Conservation (phyloP, 2,113 vertebrate genomes). For the Hyaena hyaena region DNA sequence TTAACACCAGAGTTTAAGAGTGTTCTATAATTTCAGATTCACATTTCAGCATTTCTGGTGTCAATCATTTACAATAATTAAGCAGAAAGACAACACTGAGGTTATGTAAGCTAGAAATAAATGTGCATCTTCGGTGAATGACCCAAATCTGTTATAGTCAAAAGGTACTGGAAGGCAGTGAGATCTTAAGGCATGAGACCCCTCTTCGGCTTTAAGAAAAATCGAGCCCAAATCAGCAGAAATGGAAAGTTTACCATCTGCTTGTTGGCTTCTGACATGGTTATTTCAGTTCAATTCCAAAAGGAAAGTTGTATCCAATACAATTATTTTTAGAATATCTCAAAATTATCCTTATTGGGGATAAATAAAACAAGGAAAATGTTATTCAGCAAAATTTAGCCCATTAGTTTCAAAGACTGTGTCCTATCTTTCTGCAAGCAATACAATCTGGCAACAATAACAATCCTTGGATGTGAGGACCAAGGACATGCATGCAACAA, state of each 20-base stretch:
- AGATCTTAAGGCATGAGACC: conserved; percentile 36
- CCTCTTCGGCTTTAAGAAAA: conserved; percentile 62
- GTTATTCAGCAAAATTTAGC: conserved; percentile 75
- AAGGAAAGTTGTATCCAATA: conserved; percentile 76
- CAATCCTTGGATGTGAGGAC: conserved; percentile 29
- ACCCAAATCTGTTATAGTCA: conserved; percentile 40
- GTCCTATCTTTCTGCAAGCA: conserved; percentile 62
- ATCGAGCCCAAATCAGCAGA: conserved; percentile 67
- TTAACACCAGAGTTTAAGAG: conserved; percentile 40
- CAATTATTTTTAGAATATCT: conserved; percentile 80
- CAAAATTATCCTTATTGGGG: conserved; percentile 77
- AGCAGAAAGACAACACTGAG: conserved; percentile 39
- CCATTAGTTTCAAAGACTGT: conserved; percentile 61
- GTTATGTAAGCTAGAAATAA: conserved; percentile 60
- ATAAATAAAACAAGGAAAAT: conserved; percentile 75
- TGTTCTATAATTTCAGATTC: conserved; percentile 45
- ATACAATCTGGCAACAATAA: conserved; percentile 30
- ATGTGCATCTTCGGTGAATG: neutral
- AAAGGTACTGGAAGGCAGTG: conserved; percentile 27
- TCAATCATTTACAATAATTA: conserved; percentile 67
- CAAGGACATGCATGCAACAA: conserved; percentile 37
- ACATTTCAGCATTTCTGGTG: conserved; percentile 31
- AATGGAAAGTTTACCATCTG: conserved; percentile 73
- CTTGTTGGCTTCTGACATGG: conserved; percentile 76
- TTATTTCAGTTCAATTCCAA: conserved; percentile 77